Evolutionary conservation across 2,797 vertebrate species (phyloP), one percentile per base, ranked within the genome.

Genomic region (Platalea minor): DNA sequence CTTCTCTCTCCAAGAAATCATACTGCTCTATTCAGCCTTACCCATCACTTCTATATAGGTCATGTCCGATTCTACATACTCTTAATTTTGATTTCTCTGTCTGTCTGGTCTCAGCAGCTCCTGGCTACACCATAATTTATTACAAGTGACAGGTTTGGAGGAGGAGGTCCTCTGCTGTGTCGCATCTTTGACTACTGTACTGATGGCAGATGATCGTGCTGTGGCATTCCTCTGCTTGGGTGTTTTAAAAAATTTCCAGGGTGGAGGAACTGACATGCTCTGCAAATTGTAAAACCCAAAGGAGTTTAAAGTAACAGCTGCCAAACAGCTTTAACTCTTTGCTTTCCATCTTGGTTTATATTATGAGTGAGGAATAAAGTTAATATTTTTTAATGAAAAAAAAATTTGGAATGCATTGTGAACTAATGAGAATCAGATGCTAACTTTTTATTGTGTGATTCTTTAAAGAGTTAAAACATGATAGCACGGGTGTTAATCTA

Each of bases 401-500:
- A 78, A 74, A 61, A 21, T 6, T 69, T 13, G 14, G 7, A 39
- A 24, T 35, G 28, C 37, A 33, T 29, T 69, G 29, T 89, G 20
- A 85, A 29, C 63, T 74, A 50, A 83, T 93, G 70, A 95, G 79
- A 95, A 54, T 89, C 85, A 91, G 85, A 91, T 94, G 61, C 21
- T 90, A 39, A 61, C 19, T 82, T 88, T 94, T 92, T 91, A 72
- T 89, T 65, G 61, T 80, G 64, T 75, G 57, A 61, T 57, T 95
- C 48, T 82, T 83, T 83, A 72, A 96, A 91, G 69, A 93, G 88
- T 91, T 96, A 94, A 94, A 91, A 86, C 50, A 39, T 76, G 78
- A 94, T 56, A 93, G 87, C 87, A 94, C 91, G 91, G 39, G 92
- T 95, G 73, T 95, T 94, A 95, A 96, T 91, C 57, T 84, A 93